Conservation (phyloP, 2,888 invertebrate species). For the Pecten maximus region DNA sequence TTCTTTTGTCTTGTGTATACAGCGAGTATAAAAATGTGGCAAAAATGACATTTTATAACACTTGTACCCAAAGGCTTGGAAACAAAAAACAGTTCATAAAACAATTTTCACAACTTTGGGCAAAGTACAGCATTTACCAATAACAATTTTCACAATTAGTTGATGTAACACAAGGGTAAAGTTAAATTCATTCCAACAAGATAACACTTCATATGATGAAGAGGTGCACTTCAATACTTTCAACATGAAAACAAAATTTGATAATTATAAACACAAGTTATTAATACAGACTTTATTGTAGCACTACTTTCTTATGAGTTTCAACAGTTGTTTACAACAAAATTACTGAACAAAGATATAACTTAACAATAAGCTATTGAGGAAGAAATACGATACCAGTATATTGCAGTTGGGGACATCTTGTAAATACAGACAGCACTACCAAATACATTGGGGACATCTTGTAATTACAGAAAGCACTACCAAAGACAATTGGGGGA, state of each 20-base stretch:
- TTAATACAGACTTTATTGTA: neutral
- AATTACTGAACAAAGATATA: neutral
- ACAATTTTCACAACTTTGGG: neutral
- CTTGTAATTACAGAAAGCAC: too few relatives aligned
- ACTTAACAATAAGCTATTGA: neutral
- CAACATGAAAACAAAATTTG: neutral
- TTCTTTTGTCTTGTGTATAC: neutral
- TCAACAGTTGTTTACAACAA: neutral
- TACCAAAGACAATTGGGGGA: too few relatives aligned
- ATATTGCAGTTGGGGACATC: too few relatives aligned
- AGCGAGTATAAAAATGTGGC: neutral
- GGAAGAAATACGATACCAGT: too few relatives aligned
- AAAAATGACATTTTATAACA: neutral
- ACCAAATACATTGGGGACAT: too few relatives aligned
- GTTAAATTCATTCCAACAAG: neutral
- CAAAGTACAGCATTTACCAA: neutral
- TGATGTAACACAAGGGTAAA: neutral
- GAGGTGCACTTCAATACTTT: neutral
- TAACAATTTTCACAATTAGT: neutral
- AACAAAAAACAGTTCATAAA: neutral
- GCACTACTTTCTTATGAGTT: neutral
- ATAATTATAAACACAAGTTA: neutral
- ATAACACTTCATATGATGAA: neutral
- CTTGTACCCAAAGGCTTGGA: neutral
- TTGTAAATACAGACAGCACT: too few relatives aligned